Evolutionary conservation across 2,888 invertebrate genomes (phyloP).

Genomic region (Agrotis segetum): DNA sequence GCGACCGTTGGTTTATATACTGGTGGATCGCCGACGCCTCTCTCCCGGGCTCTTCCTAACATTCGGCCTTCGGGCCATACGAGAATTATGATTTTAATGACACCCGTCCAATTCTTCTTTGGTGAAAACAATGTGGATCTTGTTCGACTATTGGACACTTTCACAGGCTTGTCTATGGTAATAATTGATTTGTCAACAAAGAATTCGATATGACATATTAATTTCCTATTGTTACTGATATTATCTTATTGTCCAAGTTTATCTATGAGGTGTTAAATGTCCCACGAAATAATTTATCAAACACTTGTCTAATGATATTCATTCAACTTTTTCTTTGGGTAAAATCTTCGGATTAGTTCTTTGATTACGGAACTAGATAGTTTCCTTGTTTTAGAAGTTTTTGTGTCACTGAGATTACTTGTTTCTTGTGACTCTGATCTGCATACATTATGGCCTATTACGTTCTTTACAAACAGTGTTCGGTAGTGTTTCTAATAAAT

Average conservation of each 20-base stretch:
- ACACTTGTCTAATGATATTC: constrained; percentile 20
- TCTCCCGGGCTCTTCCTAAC: constrained; percentile 90
- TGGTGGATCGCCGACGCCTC: constrained; percentile 83
- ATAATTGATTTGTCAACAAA: constrained; percentile 64
- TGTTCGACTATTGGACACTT: constrained; percentile 79
- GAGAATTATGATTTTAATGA: constrained; percentile 91
- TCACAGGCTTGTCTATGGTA: constrained; percentile 73
- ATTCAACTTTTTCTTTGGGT: constrained; percentile 39
- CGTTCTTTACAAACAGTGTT: constrained; percentile 15
- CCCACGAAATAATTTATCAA: constrained; percentile 7
- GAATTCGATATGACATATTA: constrained; percentile 47
- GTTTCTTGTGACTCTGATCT: constrained; percentile 41
- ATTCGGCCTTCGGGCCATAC: constrained; percentile 89
- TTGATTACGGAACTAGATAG: constrained; percentile 42
- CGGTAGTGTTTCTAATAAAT: not conserved
- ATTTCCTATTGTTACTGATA: constrained; percentile 42
- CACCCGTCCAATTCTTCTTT: constrained; percentile 87
- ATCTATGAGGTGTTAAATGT: constrained; percentile 14
- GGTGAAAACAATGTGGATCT: constrained; percentile 89
- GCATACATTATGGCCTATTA: constrained; percentile 30
- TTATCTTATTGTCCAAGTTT: constrained; percentile 35
- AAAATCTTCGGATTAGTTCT: constrained; percentile 30
- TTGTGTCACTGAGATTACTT: constrained; percentile 35
- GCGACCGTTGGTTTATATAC: constrained; percentile 85
- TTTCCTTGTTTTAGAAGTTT: constrained; percentile 50